Percentiles rank a stretch among this genome's conserved stretches.
These are phyloP conservation scores for Piscicola geometra DNA, from an alignment of 2,888 invertebrate species.

Conservation along the genomic window DNA sequence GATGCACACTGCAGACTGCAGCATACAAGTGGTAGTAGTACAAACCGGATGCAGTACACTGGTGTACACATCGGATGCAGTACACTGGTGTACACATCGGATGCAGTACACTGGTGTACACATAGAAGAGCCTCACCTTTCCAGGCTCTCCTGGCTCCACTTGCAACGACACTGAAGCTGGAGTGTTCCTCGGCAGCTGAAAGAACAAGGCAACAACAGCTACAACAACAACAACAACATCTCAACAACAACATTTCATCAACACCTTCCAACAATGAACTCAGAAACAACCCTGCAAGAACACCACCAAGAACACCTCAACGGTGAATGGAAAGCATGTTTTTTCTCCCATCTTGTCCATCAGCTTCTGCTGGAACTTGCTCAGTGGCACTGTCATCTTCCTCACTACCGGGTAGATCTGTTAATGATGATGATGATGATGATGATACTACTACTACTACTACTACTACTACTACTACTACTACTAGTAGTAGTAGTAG, in stretches of 20 bases:
- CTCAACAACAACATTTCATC: not conserved
- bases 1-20: too few relatives aligned
- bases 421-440: too few relatives aligned
- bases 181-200: not conserved
- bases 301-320: constrained; percentile 13
- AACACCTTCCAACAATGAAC: not conserved
- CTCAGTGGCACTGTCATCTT: constrained; percentile 16
- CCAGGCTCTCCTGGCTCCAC: constrained; percentile 34
- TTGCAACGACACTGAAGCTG: constrained; percentile 27
- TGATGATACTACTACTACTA: too few relatives aligned
- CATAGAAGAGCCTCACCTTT: constrained; percentile 21
- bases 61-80: too few relatives aligned
- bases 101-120: too few relatives aligned
- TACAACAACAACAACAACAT: not conserved
- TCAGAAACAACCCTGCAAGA: not conserved
- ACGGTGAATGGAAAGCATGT: constrained; percentile 17
- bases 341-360: constrained; percentile 28
- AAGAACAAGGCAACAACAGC: not conserved
- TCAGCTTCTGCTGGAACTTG: constrained; percentile 27
- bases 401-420: constrained; percentile 28
- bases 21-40: too few relatives aligned
- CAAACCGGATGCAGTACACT: too few relatives aligned
- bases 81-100: too few relatives aligned
- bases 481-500: too few relatives aligned
- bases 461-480: too few relatives aligned